Percentiles rank a stretch among this genome's conserved stretches.
Conservation (phyloP, 2,888 invertebrate species). For the Drosophila nr. perissopoda region DNA sequence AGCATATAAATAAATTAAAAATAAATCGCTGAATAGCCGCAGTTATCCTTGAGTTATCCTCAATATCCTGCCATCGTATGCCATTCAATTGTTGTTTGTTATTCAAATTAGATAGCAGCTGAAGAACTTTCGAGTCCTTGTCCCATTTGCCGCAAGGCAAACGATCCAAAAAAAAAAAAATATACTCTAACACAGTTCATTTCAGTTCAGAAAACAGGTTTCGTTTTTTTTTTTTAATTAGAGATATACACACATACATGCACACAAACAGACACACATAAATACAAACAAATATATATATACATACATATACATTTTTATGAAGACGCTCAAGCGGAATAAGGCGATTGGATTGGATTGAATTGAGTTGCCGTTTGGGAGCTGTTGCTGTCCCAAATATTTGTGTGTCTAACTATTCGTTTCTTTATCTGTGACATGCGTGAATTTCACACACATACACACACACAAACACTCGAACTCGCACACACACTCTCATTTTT, state of each 20-base stretch:
- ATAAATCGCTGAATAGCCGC: not conserved
- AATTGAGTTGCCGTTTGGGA: constrained; percentile 28
- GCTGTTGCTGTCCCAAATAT: constrained; percentile 22
- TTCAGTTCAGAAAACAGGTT: constrained; percentile 44
- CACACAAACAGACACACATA: too few species aligned
- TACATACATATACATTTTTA: not conserved
- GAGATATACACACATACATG: constrained; percentile 10
- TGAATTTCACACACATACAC: constrained; percentile 36
- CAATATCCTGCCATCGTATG: constrained; percentile 58
- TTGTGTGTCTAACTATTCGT: constrained; percentile 30
- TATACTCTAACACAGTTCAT: constrained; percentile 21
- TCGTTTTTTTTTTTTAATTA: constrained; percentile 31
- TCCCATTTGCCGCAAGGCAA: constrained; percentile 74
- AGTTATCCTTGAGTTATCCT: constrained; percentile 33
- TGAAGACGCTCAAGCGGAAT: constrained; percentile 32
- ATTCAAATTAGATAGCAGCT: constrained; percentile 71
- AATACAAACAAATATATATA: constrained; percentile 4
- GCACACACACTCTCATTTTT: not conserved
- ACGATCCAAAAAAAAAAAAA: constrained; percentile 9
- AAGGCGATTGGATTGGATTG: constrained; percentile 45
- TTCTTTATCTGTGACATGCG: constrained; percentile 38
- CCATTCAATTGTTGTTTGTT: constrained; percentile 53
- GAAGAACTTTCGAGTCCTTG: constrained; percentile 64
- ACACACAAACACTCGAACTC: constrained; percentile 4
- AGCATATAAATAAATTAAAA: constrained; percentile 4